Evolutionary conservation across 1,140 invertebrate species (phyloP), one percentile per base, ranked within the genome.

Genomic region (Procambarus virginalis): DNA sequence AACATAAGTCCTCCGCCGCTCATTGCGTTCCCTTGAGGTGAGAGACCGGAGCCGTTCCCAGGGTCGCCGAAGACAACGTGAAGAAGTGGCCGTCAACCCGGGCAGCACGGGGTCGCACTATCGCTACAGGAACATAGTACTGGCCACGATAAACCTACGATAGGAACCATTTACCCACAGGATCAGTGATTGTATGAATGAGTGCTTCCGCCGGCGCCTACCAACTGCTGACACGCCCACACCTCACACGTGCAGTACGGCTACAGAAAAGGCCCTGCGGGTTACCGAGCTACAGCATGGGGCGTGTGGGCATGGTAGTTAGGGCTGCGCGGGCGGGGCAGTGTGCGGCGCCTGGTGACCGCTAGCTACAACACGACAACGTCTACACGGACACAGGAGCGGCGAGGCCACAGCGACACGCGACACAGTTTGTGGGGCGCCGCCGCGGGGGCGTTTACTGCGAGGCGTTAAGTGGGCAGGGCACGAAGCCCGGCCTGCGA

Each of bases 101-200:
- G 60, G 85, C 58, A 73, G 76, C 46, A 76, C 45, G 55, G 76
- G 76, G 64, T 83, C 81, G 48, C 76, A 89, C 89, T 90, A 85
- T 70, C 84, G 73, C 89, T 90, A 90, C 83, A 90, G 89, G 89
- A 90, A 90, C 89, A 90, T 90, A 86, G 89, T 86, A 90, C 89
- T 85, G 84, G 89, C 83, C 84, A 85, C 89, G 83, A 79, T 90
- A 90, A 85, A 90, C 83, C 89, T 90, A 90, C 89, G 76, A 34
- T 90, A 90, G 89, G 89, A 90, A 90, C 89, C 89, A 90, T 85
- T 34, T 90, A 90, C 83, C 89, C 89, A 85, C 84, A 90, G 45
- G 75, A 85, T 86, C 84, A 90, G 75, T 85, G 89, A 90, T 90
- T 90, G 89, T 90, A 90, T 80, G 83, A 81, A 80, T 73, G 51